Conservation (phyloP, 1,140 invertebrate species). For the Caenorhabditis latens region DNA sequence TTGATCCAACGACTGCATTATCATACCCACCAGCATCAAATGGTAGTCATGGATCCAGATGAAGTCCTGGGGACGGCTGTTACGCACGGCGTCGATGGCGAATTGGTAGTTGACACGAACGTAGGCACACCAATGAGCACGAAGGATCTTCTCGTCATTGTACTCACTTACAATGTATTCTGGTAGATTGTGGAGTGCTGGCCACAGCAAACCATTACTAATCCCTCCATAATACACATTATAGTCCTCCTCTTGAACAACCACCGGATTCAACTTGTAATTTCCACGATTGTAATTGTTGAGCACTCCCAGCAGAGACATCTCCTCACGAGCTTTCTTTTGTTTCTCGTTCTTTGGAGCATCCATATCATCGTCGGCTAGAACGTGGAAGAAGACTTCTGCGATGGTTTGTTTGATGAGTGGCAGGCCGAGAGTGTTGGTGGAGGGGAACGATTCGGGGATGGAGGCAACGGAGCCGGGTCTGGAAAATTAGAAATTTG, state of each 20-base stretch:
- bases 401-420: conserved; percentile 76
- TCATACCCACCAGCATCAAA: conserved; percentile 77
- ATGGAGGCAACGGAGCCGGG: conserved; percentile 48
- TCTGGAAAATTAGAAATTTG: conserved; percentile 5
- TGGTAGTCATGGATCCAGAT: conserved; percentile 78
- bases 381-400: conserved; percentile 77
- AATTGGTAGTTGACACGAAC: conserved; percentile 77
- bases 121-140: conserved; percentile 77
- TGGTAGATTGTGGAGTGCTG: conserved; percentile 76
- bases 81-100: conserved; percentile 76
- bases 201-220: conserved; percentile 76
- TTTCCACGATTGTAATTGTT: conserved; percentile 77
- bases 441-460: conserved; percentile 72
- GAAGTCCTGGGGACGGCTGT: conserved; percentile 76
- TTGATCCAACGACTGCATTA: conserved; percentile 76
- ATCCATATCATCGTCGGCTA: conserved; percentile 73
- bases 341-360: conserved; percentile 70
- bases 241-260: conserved; percentile 76
- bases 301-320: conserved; percentile 76
- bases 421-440: conserved; percentile 75
- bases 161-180: conserved; percentile 78
- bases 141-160: conserved; percentile 70
- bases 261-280: conserved; percentile 77
- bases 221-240: conserved; percentile 76
- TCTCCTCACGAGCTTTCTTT: conserved; percentile 70